Evolutionary conservation across 2,797 vertebrate species (phyloP).

Genomic region (Syngnathus acus): DNA sequence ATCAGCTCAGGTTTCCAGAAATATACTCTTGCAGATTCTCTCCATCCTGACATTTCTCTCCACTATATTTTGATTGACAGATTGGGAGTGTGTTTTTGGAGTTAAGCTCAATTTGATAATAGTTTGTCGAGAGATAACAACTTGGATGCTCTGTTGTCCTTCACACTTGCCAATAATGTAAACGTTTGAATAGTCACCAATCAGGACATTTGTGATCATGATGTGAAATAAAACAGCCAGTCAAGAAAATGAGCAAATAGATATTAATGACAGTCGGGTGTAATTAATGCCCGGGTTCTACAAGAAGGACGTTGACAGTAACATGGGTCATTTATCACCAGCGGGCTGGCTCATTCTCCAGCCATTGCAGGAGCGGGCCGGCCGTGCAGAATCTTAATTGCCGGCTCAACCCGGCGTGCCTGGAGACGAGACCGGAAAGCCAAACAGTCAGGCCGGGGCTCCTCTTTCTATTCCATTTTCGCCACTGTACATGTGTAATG

Average conservation of each 20-base stretch:
- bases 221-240: no score
- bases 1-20: slow-evolving; percentile 7
- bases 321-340: slow-evolving; percentile 69
- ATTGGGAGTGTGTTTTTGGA: slow-evolving; percentile 9
- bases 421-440: slow-evolving; percentile 45
- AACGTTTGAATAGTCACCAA: no score
- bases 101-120: slow-evolving; percentile 17
- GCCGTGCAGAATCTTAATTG: slow-evolving; percentile 68
- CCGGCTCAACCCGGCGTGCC: slow-evolving; percentile 27
- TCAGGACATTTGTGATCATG: no score
- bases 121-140: slow-evolving; percentile 10
- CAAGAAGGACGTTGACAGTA: slow-evolving; percentile 58
- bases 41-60: slow-evolving; percentile 10
- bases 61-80: slow-evolving; percentile 27
- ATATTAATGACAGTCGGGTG: slow-evolving; percentile 72
- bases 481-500: slow-evolving; percentile 14
- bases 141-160: not conserved
- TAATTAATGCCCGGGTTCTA: slow-evolving; percentile 73
- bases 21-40: slow-evolving; percentile 16
- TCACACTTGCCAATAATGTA: not conserved
- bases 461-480: slow-evolving; percentile 14
- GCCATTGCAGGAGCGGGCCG: slow-evolving; percentile 51
- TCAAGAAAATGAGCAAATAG: slow-evolving; percentile 27
- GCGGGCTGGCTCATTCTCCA: slow-evolving; percentile 57
- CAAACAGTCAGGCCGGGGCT: slow-evolving; percentile 29